These are phyloP conservation scores for Xiphorhynchus erythropygius DNA, from an alignment of 2,797 vertebrate species.

Conservation along the genomic window DNA sequence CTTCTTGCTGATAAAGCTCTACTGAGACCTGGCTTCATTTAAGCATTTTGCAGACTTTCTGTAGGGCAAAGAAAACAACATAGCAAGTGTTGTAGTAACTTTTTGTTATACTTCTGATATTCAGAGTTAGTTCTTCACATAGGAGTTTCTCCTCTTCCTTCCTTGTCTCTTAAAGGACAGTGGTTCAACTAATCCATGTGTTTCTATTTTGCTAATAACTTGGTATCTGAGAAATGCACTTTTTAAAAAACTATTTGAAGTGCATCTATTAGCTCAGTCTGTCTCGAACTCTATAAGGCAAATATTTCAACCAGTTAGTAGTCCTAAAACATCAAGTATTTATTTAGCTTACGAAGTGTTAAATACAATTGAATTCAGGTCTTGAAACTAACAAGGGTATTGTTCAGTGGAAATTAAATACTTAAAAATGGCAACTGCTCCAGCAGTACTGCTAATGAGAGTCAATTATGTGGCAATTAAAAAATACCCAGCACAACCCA, in stretches of 20 bases:
- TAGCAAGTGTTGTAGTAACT: not conserved
- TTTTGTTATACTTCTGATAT: not conserved
- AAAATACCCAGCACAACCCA: too few species aligned
- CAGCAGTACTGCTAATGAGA: not conserved
- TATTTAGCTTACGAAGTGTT: not conserved
- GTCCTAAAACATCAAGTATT: not conserved
- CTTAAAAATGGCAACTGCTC: not conserved
- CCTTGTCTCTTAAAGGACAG: not conserved
- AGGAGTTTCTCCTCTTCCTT: not conserved
- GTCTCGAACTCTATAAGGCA: not conserved
- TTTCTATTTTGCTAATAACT: not conserved
- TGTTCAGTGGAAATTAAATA: not conserved
- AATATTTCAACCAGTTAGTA: not conserved
- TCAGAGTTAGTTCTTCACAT: not conserved
- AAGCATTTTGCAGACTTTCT: not conserved
- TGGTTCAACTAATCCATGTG: not conserved
- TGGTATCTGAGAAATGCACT: not conserved
- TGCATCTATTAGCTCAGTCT: not conserved
- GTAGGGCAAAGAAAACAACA: not conserved
- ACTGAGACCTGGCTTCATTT: not conserved
- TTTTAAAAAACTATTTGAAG: not conserved
- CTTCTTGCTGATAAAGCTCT: not conserved
- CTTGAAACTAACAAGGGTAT: not conserved
- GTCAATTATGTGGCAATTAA: not conserved
- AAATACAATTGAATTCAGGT: not conserved